phyloP scores from a whole-genome alignment of 2,888 invertebrate genomes.

The Torymus aiolomorphi region DNA sequence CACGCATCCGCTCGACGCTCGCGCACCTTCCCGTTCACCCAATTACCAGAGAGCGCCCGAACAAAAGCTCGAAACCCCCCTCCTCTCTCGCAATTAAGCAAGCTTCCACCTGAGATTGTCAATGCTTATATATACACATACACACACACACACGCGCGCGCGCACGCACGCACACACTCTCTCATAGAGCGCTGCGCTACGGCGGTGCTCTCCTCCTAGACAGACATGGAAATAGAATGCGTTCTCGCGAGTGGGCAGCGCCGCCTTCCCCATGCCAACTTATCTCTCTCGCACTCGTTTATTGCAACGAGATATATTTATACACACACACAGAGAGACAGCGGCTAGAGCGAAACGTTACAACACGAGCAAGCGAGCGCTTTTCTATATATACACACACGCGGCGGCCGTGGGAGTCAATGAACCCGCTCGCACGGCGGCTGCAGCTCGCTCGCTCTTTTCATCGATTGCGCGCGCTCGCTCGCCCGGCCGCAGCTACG shows the following conservation, averaged over 20 bases:
- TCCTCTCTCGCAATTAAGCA: too few relatives aligned
- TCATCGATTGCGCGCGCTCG: constrained; percentile 43
- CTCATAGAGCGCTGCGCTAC: neutral
- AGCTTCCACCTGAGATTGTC: too few relatives aligned
- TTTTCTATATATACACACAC: neutral
- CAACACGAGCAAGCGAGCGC: constrained; percentile 2
- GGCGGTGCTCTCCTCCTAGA: constrained; percentile 15
- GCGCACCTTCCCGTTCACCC: too few relatives aligned
- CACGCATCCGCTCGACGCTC: too few relatives aligned
- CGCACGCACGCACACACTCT: too few relatives aligned
- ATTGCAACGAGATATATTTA: constrained; percentile 47
- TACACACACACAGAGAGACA: constrained; percentile 1
- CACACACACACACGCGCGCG: too few relatives aligned
- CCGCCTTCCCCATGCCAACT: constrained; percentile 9
- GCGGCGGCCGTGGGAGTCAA: constrained; percentile 33
- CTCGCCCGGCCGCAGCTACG: constrained; percentile 48
- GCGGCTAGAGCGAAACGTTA: constrained; percentile 26
- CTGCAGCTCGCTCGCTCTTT: constrained; percentile 27
- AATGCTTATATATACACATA: too few relatives aligned
- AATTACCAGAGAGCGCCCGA: too few relatives aligned
- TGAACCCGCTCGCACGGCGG: constrained; percentile 38
- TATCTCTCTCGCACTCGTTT: constrained; percentile 26
- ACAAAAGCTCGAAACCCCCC: too few relatives aligned
- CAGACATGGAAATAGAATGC: constrained; percentile 51
- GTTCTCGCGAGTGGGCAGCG: too few relatives aligned